Percentiles rank a stretch among this genome's conserved stretches.
Conservation (phyloP, 2,888 invertebrate species). For the Orchesellides sinensis region DNA sequence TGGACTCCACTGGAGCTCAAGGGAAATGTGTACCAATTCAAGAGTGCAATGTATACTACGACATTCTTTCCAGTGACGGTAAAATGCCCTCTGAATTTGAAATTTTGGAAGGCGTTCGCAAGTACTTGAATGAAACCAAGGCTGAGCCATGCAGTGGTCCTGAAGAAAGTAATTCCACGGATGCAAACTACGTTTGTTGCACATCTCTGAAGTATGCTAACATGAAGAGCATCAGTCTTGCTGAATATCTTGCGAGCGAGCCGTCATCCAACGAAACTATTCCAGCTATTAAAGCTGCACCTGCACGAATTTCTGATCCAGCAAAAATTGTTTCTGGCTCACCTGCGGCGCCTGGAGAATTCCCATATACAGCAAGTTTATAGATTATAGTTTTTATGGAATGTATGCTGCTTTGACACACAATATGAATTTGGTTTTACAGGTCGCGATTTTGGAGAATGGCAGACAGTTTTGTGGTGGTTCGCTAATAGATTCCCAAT, state of each 20-base stretch:
- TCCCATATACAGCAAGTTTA: constrained; percentile 60
- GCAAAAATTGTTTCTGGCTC: constrained; percentile 4
- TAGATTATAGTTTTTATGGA: neutral
- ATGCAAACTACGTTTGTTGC: constrained; percentile 31
- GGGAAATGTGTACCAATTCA: constrained; percentile 29
- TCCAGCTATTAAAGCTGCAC: neutral
- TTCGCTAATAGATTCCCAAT: constrained; percentile 27
- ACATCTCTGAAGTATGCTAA: constrained; percentile 27
- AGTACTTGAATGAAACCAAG: neutral
- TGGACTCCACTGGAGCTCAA: constrained; percentile 14
- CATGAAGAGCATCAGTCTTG: neutral
- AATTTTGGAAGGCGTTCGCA: neutral
- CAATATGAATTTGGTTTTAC: neutral
- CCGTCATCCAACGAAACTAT: neutral
- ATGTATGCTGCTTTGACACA: neutral
- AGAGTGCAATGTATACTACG: neutral
- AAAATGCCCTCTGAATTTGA: neutral
- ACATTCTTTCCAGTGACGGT: neutral
- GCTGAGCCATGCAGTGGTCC: neutral
- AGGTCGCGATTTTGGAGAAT: constrained; percentile 56
- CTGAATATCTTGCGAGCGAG: constrained; percentile 19
- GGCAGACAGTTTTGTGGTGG: constrained; percentile 56
- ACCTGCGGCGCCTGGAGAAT: constrained; percentile 56
- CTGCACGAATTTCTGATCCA: neutral
- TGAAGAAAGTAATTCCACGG: neutral